These are phyloP conservation scores for Lagorchestes hirsutus DNA, from an alignment of 2,797 vertebrate genomes.

Conservation along the genomic window DNA sequence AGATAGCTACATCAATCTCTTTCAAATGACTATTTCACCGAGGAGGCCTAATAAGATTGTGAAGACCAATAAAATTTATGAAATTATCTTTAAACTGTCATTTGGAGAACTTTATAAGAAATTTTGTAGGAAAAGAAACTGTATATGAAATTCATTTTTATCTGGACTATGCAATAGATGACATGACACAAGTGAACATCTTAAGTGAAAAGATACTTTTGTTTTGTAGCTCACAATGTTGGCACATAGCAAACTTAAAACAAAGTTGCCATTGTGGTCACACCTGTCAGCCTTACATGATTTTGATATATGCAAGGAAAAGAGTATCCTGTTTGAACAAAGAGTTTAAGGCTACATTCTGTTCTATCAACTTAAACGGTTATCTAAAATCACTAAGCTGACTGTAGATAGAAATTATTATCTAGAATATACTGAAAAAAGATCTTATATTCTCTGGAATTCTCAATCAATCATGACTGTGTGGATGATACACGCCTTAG, in stretches of 20 bases:
- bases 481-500: neutral
- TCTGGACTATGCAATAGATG: neutral
- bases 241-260: neutral
- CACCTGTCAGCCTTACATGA: neutral
- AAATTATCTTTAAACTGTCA: neutral
- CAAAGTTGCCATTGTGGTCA: neutral
- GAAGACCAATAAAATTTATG: neutral
- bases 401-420: neutral
- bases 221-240: neutral
- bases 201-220: neutral
- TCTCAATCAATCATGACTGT: neutral
- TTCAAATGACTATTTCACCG: neutral
- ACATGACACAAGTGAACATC: neutral
- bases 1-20: neutral
- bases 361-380: neutral
- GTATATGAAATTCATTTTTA: neutral
- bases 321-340: neutral
- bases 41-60: neutral
- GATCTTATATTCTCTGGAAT: neutral
- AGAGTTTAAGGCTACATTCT: neutral
- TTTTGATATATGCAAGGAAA: neutral
- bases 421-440: neutral
- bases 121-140: neutral
- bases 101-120: neutral
- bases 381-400: too few species aligned